Conservation (phyloP, 1,140 invertebrate species). For the Papilio glaucus region DNA sequence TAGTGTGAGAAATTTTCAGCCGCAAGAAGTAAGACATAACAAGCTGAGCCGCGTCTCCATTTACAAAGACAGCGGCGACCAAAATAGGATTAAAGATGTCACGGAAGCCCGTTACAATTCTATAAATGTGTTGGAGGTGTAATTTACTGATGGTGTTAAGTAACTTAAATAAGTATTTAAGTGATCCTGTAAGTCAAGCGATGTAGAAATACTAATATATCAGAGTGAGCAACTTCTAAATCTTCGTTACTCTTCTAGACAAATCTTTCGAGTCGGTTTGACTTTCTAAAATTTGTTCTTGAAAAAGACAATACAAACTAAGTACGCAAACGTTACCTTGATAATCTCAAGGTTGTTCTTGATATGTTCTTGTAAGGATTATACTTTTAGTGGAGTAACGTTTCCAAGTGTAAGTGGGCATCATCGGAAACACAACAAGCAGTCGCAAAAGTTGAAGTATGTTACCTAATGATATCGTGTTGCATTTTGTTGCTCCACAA, state of each 20-base stretch:
- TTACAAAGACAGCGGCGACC: slow-evolving; percentile 43
- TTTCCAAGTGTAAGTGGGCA: too few species aligned
- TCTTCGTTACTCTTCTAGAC: background rate
- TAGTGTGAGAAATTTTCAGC: slow-evolving; percentile 22
- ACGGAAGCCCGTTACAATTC: slow-evolving; percentile 44
- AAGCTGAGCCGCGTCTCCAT: slow-evolving; percentile 27
- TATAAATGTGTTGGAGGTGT: slow-evolving; percentile 55
- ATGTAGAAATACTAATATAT: slow-evolving; percentile 26
- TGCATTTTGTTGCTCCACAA: too few species aligned
- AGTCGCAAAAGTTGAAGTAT: too few species aligned
- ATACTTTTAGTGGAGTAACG: too few species aligned
- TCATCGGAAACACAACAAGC: too few species aligned
- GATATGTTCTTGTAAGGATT: background rate
- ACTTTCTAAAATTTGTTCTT: background rate
- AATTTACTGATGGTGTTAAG: slow-evolving; percentile 54
- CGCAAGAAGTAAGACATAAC: slow-evolving; percentile 20
- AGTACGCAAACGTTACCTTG: background rate
- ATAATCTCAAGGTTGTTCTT: background rate
- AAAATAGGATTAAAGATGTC: slow-evolving; percentile 53
- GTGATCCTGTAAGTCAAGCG: slow-evolving; percentile 46
- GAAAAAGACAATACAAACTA: too few species aligned
- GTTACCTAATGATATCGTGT: too few species aligned
- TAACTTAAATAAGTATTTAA: slow-evolving; percentile 57
- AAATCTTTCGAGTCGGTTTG: background rate
- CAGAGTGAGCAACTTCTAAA: slow-evolving; percentile 28